Conservation (phyloP, 2,888 invertebrate genomes). For the Tigriopus californicus region DNA sequence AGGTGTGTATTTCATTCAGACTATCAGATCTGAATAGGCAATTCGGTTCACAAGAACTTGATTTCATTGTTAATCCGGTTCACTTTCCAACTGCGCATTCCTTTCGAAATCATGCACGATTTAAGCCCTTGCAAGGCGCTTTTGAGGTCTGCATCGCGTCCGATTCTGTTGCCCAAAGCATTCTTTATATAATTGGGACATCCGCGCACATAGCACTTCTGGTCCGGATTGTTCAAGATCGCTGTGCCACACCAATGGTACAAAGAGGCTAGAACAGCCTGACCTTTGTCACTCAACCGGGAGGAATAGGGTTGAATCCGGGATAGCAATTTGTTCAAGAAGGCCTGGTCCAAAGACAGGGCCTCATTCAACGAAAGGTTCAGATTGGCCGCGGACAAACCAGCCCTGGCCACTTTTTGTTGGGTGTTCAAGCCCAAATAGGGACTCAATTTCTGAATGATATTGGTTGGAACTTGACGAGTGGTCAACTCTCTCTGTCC, state of each 20-base stretch:
- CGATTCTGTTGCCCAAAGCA: background rate
- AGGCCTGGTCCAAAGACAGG: background rate
- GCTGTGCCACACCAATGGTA: background rate
- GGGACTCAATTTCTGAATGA: background rate
- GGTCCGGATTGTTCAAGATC: background rate
- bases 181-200: background rate
- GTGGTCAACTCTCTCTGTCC: background rate
- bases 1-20: too few species aligned
- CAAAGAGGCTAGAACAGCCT: background rate
- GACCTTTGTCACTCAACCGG: background rate
- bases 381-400: background rate
- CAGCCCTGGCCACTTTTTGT: background rate
- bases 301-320: too few species aligned
- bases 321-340: background rate
- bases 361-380: background rate
- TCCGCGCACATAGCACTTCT: background rate
- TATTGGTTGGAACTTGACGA: background rate
- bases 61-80: too few species aligned
- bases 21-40: too few species aligned
- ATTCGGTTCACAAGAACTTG: too few species aligned
- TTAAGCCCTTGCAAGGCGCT: conserved; percentile 17
- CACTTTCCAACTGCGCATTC: too few species aligned
- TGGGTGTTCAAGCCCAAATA: background rate
- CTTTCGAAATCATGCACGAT: background rate
- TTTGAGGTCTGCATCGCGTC: conserved; percentile 15